A percentile compares a stretch with the other conserved stretches of the same genome.
These are phyloP conservation scores for Umimayanthus kanabou DNA, from an alignment of 92 coral and sea anemone species.

Conservation along the genomic window DNA sequence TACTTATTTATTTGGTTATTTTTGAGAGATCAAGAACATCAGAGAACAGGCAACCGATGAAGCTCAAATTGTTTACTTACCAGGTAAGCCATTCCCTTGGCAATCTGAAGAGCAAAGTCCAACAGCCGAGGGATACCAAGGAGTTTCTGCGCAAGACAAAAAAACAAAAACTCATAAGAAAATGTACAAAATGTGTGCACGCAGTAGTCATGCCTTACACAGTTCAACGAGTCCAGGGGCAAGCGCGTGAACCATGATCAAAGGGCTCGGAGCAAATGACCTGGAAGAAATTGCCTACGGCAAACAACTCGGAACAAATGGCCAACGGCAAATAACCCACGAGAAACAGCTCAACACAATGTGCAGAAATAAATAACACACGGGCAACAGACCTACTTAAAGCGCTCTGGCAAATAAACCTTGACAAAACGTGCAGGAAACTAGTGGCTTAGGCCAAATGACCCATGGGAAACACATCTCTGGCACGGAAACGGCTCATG, in stretches of 20 bases:
- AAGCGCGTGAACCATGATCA: neutral
- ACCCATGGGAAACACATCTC: too few species aligned
- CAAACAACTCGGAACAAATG: neutral
- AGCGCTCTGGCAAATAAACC: too few species aligned
- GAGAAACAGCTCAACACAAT: neutral
- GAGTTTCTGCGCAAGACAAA: conserved; percentile 47
- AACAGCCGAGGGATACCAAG: conserved; percentile 66
- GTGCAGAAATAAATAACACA: neutral
- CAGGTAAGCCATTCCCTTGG: conserved; percentile 80
- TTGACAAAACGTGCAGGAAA: neutral
- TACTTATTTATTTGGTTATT: too few species aligned
- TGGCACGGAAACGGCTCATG: too few species aligned
- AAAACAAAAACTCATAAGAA: neutral
- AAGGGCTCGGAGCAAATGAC: neutral
- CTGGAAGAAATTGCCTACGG: neutral
- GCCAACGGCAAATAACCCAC: neutral
- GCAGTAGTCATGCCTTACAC: neutral
- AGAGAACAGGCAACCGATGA: too few species aligned
- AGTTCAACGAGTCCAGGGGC: too few species aligned
- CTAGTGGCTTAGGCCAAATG: too few species aligned
- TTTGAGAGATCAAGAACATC: too few species aligned
- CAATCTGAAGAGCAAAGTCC: conserved; percentile 80
- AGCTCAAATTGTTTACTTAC: conserved; percentile 45
- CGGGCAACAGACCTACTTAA: neutral
- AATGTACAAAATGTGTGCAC: neutral